A percentile compares a stretch with the other conserved stretches of the same genome.
Conservation (phyloP, 1,140 invertebrate genomes). For the Temnothorax curvispinosus region DNA sequence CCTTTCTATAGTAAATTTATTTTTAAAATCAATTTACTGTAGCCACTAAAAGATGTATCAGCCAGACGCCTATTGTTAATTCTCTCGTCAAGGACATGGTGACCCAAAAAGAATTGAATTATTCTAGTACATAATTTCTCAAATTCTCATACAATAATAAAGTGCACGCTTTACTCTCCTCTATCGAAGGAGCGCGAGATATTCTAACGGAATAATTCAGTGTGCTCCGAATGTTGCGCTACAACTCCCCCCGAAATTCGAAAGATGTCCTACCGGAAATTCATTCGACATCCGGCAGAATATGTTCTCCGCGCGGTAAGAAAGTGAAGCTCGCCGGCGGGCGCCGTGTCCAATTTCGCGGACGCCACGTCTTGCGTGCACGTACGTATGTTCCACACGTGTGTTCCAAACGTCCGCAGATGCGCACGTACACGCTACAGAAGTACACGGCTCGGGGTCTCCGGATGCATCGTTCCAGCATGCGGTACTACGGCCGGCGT, state of each 20-base stretch:
- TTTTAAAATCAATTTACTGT: neutral
- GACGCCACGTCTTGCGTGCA: conserved; percentile 7
- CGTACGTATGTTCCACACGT: neutral
- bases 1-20: neutral
- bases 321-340: conserved; percentile 23
- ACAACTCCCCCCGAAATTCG: neutral
- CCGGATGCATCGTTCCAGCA: conserved; percentile 55
- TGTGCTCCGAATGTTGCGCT: neutral
- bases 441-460: conserved; percentile 16
- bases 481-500: conserved; percentile 26
- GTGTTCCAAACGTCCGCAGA: neutral
- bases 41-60: conserved; percentile 10
- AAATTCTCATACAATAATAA: neutral
- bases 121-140: conserved; percentile 20
- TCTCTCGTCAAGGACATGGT: neutral
- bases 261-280: neutral
- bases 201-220: conserved; percentile 37
- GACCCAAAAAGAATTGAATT: conserved; percentile 2
- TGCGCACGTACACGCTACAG: conserved; percentile 7
- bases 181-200: neutral
- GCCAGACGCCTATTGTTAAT: neutral
- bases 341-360: conserved; percentile 39
- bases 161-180: neutral
- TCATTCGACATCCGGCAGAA: conserved; percentile 1
- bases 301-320: conserved; percentile 2